Evolutionary conservation across 1,140 invertebrate genomes (phyloP), one percentile per base, ranked within the genome.

Genomic region (Steinernema khuongi): DNA sequence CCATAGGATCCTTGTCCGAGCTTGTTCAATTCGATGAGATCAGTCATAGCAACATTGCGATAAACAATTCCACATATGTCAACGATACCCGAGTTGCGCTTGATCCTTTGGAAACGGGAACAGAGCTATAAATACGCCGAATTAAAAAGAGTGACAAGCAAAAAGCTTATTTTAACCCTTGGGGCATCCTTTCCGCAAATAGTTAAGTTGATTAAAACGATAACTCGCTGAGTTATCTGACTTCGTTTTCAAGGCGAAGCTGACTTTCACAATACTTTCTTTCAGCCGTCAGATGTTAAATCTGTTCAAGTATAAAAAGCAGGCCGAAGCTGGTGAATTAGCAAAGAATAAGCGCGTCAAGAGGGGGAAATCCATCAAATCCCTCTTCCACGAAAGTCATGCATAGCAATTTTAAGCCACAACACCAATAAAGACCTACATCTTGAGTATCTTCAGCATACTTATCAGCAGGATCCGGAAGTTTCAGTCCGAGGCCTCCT

Each of bases 1-100:
- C 50, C 50, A 26, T 60, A 60, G 50, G 50, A 60, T 60, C 50
- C 50, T 26, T 60, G 50, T 11, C 50, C 50, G 4, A 60, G 50
- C 4, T 26, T 11, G 50, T 60, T 11, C 4, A 60, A 22, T 22
- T 60, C 50, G 22, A 17, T 4, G 50, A 60, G 50, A 60, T 60
- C 50, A 22, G 11, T 26, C 22, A 17, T 60, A 4, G 11, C 7
- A 26, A 60, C 50, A 26, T 26, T 26, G 50, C 26, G 50, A 22
- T 60, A 60, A 4, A 60, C 50, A 17, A 17, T 11, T 4, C 50
- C 50, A 22, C 50, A 60, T 7, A 60, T 60, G 11, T 60, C 50
- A 2, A 60, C 50, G 50, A 60, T 60, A 17, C 50, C 50, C 22
- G 50, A 60, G 4, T 60, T 60, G 50, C 50, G 11, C 11, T 26